Conservation (phyloP, 2,113 vertebrate genomes). For the Empidonax alnorum region DNA sequence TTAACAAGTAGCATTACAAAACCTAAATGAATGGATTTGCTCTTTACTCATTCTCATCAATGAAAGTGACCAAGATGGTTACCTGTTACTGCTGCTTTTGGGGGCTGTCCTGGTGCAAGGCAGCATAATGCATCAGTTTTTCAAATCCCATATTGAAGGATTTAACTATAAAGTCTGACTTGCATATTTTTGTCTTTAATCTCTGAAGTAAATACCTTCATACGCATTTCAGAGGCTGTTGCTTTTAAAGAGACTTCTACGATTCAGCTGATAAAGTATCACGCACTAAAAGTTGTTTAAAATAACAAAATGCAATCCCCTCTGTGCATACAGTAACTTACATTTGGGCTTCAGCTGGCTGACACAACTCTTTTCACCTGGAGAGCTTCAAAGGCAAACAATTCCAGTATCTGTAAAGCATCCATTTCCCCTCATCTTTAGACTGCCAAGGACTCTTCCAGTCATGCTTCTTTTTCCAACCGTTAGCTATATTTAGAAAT, state of each 20-base stretch:
- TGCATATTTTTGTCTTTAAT: not conserved
- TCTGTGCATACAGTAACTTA: not conserved
- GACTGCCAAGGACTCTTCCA: not conserved
- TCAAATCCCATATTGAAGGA: not conserved
- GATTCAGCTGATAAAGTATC: not conserved
- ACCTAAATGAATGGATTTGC: not conserved
- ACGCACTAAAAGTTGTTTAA: fast-evolving
- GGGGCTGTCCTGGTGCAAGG: not conserved
- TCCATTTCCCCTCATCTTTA: not conserved
- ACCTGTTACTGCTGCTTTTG: not conserved
- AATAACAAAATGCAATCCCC: not conserved
- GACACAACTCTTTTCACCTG: not conserved
- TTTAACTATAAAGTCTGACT: not conserved
- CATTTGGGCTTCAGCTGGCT: not conserved
- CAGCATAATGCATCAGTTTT: fast-evolving
- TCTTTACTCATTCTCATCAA: not conserved
- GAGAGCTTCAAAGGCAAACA: not conserved
- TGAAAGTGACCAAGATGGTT: not conserved
- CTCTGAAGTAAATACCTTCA: not conserved
- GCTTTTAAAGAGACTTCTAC: not conserved
- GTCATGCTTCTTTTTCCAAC: not conserved
- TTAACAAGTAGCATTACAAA: not conserved
- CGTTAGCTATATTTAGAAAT: not conserved
- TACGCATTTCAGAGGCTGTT: not conserved
- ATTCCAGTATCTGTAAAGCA: not conserved